Percentiles rank a stretch among this genome's conserved stretches.
Evolutionary conservation across 2,797 vertebrate genomes (phyloP).

Genomic region (Poeciliopsis paucimaculata): DNA sequence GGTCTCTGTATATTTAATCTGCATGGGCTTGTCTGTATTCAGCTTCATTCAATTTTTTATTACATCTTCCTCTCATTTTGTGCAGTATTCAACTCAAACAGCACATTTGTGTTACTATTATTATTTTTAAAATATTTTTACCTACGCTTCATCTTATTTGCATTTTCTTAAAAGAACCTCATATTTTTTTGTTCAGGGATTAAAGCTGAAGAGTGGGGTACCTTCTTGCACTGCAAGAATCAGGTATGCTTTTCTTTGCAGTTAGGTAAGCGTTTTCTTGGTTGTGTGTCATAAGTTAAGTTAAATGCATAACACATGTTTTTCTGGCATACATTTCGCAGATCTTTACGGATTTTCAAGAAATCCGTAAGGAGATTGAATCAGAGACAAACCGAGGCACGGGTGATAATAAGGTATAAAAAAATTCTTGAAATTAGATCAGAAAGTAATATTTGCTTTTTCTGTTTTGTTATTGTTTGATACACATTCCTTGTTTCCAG

Average conservation of each 20-base stretch:
- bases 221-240: constrained; percentile 85
- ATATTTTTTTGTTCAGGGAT: constrained; percentile 67
- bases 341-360: constrained; percentile 83
- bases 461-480: constrained; percentile 1
- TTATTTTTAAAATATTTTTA: constrained; percentile 10
- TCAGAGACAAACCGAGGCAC: constrained; percentile 80
- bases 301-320: constrained; percentile 5
- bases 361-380: constrained; percentile 83
- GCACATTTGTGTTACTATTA: constrained; percentile 5
- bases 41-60: constrained; percentile 22
- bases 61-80: constrained; percentile 11
- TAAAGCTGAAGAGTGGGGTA: constrained; percentile 87
- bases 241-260: constrained; percentile 73
- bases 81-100: constrained; percentile 7
- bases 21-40: constrained; percentile 42
- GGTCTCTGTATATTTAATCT: constrained; percentile 73
- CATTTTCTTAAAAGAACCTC: constrained; percentile 3
- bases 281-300: background rate
- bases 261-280: background rate
- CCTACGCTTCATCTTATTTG: background rate
- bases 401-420: constrained; percentile 82
- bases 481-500: constrained; percentile 48
- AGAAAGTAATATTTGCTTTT: constrained; percentile 18
- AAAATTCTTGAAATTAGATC: background rate
- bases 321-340: constrained; percentile 48